Base-by-base conservation (phyloP, 2,113 vertebrate genomes). In the Raja brachyura region DNA sequence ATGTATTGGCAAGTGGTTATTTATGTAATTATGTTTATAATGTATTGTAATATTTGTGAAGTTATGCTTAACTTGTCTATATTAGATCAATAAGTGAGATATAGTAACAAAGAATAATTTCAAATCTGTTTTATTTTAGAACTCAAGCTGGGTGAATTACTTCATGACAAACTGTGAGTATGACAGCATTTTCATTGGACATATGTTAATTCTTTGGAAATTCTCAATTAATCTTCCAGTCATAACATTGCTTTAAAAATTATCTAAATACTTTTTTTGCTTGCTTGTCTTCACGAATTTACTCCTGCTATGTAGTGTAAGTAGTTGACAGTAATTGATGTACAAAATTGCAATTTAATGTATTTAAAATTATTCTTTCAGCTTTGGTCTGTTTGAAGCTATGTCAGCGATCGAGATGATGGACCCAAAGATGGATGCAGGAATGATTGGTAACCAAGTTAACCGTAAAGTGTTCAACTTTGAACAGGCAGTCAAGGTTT, bases 371-470 rank as follows among this genome's bases (percentile, higher is more conserved):
- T 31, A 73, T 92, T 94, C 0, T 94, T 70, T 75, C 94, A 99
- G 99, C 93, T 99, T 99, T 96, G 98, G 99, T 90, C 96, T 99
- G 93, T 99, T 99, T 96, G 99, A 99, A 96, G 99, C 98, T 90
- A 99, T 99, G 98, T 99, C 98, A 93, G 98, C 99, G 93, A 99
- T 99, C 95, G 99, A 99, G 96, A 99, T 99, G 99, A 99, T 99
- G 99, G 99, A 99, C 96, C 99, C 99, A 20, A 99, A 99, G 94
- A 99, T 99, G 99, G 99, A 99, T 94, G 98, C 99, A 77, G 99
- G 99, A 92, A 99, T 99, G 99, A 99, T 99, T 94, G 98, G 98
- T 94, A 99, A 99, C 94, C 99, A 99, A 95, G 98, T 99, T 95
- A 99, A 99, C 95, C 97, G 99, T 93, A 99, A 99, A 94, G 98